Evolutionary conservation across 2,113 vertebrate species (phyloP).

Genomic region (Nannospalax galili): DNA sequence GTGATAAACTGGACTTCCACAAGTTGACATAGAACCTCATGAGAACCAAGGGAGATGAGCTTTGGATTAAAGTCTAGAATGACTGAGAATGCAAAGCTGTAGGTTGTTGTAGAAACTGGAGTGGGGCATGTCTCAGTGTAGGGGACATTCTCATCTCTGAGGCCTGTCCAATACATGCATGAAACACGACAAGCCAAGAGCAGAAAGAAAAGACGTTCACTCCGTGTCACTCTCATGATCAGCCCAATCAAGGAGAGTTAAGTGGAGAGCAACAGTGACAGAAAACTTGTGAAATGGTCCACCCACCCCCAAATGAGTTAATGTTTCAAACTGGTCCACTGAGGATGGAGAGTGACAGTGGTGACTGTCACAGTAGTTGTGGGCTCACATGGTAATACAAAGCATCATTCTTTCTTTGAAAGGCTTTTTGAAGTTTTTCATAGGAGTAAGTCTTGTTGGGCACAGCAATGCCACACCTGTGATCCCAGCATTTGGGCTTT

Average conservation of each 20-base stretch:
- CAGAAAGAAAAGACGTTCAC: not conserved
- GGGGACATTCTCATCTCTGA: fast-evolving
- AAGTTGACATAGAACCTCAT: not conserved
- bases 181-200: not conserved
- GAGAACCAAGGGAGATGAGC: not conserved
- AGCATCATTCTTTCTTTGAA: too few species aligned
- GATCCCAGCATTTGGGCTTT: not conserved
- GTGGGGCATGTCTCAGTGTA: not conserved
- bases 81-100: too few species aligned
- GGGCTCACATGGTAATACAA: too few species aligned
- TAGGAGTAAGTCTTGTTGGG: too few species aligned
- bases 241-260: not conserved
- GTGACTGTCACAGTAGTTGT: too few species aligned
- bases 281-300: too few species aligned
- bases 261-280: too few species aligned
- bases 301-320: too few species aligned
- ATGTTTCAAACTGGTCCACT: too few species aligned
- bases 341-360: too few species aligned
- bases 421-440: too few species aligned
- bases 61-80: too few species aligned
- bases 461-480: not conserved
- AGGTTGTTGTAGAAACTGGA: not conserved
- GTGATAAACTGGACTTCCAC: not conserved
- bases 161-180: not conserved
- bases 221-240: not conserved